phyloP scores from a whole-genome alignment of 2,797 vertebrate species.

The Sphenodon punctatus region DNA sequence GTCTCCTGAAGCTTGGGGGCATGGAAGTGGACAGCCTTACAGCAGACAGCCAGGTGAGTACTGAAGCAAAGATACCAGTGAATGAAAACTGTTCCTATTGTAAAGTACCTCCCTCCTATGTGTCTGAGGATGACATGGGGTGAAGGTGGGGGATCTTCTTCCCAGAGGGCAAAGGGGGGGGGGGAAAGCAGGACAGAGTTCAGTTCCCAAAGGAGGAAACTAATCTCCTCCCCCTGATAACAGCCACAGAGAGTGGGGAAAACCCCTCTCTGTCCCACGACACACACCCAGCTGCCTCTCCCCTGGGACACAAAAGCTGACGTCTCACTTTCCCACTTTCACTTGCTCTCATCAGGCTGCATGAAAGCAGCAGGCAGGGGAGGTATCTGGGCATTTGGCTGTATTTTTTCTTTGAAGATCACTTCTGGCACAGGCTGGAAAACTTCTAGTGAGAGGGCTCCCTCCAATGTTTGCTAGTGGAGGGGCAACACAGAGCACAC shows the following conservation, averaged over 20 bases:
- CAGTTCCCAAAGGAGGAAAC: accelerated
- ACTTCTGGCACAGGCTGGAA: background rate
- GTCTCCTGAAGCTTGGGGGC: too few relatives aligned
- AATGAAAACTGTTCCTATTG: too few relatives aligned
- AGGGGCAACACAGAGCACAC: too few relatives aligned
- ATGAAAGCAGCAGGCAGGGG: too few relatives aligned
- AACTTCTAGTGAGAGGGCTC: background rate
- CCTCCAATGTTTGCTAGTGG: background rate
- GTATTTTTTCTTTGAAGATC: background rate
- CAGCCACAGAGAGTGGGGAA: background rate
- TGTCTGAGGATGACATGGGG: too few relatives aligned
- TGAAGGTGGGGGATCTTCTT: too few relatives aligned
- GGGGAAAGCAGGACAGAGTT: background rate
- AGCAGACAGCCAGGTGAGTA: too few relatives aligned
- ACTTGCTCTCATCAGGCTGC: background rate
- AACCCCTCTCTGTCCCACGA: background rate
- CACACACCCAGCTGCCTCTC: too few relatives aligned
- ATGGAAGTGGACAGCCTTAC: too few relatives aligned
- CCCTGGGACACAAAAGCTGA: background rate
- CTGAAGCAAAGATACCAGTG: too few relatives aligned
- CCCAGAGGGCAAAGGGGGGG: background rate
- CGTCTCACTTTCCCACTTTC: background rate
- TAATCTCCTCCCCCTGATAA: background rate
- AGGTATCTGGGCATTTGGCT: too few relatives aligned
- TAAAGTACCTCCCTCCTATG: too few relatives aligned